These are phyloP conservation scores for Uloborus plumipes DNA, from an alignment of 2,888 invertebrate species.

Conservation along the genomic window DNA sequence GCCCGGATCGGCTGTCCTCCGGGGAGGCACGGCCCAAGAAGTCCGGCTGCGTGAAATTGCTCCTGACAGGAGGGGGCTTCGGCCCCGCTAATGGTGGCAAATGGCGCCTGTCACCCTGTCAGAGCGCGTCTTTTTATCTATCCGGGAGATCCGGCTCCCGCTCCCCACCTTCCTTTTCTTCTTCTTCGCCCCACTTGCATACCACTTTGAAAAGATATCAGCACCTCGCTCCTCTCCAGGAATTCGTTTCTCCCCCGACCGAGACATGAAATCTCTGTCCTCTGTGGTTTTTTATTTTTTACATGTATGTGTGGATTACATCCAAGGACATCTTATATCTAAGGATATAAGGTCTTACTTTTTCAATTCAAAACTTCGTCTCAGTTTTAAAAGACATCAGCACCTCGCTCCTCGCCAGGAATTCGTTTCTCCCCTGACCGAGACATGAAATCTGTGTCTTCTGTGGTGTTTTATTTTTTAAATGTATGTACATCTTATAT, in stretches of 20 bases:
- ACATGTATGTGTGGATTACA: too few species aligned
- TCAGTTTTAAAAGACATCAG: too few species aligned
- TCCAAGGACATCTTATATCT: too few species aligned
- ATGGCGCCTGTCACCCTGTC: constrained; percentile 62
- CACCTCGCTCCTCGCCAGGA: not conserved
- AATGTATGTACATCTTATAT: too few species aligned
- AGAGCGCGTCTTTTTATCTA: constrained; percentile 54
- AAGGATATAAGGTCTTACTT: too few species aligned
- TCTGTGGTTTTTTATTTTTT: too few species aligned
- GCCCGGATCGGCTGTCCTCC: constrained; percentile 34
- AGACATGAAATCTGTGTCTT: too few species aligned
- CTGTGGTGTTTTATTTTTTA: too few species aligned
- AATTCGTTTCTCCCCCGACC: not conserved
- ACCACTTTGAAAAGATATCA: not conserved
- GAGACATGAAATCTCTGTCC: too few species aligned
- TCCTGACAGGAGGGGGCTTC: constrained; percentile 59
- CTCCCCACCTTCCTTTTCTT: constrained; percentile 4
- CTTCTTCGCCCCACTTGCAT: not conserved
- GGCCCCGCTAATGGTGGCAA: constrained; percentile 60
- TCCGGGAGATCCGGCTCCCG: constrained; percentile 26
- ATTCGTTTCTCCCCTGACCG: not conserved
- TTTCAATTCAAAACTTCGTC: too few species aligned
- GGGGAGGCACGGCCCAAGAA: constrained; percentile 53
- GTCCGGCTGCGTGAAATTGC: constrained; percentile 60
- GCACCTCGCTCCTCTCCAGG: not conserved